Base-by-base conservation (phyloP, 2,888 invertebrate genomes). In the Anthrax anthrax region DNA sequence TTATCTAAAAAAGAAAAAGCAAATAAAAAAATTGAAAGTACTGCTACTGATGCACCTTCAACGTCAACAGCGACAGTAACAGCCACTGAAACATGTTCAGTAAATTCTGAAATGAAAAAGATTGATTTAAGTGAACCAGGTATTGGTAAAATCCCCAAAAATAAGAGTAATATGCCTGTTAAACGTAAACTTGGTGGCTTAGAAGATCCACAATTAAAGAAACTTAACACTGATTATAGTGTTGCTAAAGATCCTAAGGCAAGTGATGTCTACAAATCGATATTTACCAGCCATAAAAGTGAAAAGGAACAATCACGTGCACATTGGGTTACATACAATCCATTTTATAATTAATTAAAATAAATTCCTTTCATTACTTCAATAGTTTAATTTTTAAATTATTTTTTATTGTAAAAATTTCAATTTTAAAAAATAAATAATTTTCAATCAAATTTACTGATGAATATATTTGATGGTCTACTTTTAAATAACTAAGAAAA, bases 281-380 rank as follows among this genome's bases (percentile, higher is more conserved):
- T 98, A 44, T 98, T 98, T 61, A 97, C 95, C 0, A 79, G 85
- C 10, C 92, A 92, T 61, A 77, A 84, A 59, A 81, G 78, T 46
- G 96, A 95, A 47, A 76, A 85, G 57, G 81, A 84, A 44, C 92
- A 96, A 64, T 76, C 80, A 39, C 80, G 85, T 56, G 92, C 92
- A 2, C 95, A 97, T 64, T 98, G 97, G 98, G 82, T 97, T 46
- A 97, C 97, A 0, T 95, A 91, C 60, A 97, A 97, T 74, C 97
- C 97, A 43, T 89, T 89, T 67, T 90, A 89, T 64, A 89, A 89
- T 70, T 84, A 70, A 71, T 18, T 6, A 23, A 23, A 23, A 23
- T n/a, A n/a, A n/a, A n/a, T n/a, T n/a, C n/a, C n/a, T n/a, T n/a
- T n/a, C n/a, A n/a, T n/a, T n/a, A n/a, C n/a, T n/a, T n/a, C n/a